These are phyloP conservation scores for Falco punctatus DNA, from an alignment of 2,113 vertebrate genomes.

Conservation along the genomic window DNA sequence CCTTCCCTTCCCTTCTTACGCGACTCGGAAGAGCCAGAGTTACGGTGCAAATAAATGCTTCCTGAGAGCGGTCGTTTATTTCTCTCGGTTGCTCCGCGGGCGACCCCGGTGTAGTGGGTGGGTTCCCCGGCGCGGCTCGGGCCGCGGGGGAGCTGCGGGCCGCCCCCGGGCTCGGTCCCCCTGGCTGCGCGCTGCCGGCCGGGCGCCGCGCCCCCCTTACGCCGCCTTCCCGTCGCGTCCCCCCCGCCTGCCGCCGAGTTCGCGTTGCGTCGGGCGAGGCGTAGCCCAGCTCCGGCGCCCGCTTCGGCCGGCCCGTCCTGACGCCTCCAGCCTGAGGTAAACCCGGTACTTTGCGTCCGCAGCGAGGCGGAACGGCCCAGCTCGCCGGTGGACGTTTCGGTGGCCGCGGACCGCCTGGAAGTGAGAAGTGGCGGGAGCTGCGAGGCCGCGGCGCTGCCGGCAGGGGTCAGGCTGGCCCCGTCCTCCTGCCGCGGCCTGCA, in stretches of 20 bases:
- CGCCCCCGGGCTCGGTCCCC: too few species aligned
- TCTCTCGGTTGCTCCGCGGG: not conserved
- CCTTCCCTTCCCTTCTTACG: not conserved
- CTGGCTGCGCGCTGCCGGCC: too few species aligned
- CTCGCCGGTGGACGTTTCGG: slow-evolving; percentile 72
- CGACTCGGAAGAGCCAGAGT: not conserved
- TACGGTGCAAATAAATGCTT: not conserved
- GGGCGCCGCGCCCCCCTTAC: too few species aligned
- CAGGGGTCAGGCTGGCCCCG: slow-evolving; percentile 80
- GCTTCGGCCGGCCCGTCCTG: not conserved
- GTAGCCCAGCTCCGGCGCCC: not conserved
- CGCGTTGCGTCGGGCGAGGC: not conserved
- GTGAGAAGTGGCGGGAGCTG: slow-evolving; percentile 60
- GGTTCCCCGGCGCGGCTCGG: not conserved
- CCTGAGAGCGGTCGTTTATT: not conserved
- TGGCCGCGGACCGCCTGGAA: slow-evolving; percentile 69
- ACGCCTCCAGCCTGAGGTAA: not conserved
- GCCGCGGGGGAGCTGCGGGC: not conserved
- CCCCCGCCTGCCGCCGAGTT: not conserved
- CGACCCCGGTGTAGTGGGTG: not conserved
- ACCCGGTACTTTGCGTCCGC: slow-evolving; percentile 34
- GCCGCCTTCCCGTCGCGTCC: not conserved
- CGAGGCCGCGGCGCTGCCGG: slow-evolving; percentile 72
- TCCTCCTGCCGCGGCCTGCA: slow-evolving; percentile 78
- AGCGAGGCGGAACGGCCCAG: slow-evolving; percentile 67